These are phyloP conservation scores for Netelia virgata DNA, from an alignment of 2,888 invertebrate genomes.

Conservation along the genomic window DNA sequence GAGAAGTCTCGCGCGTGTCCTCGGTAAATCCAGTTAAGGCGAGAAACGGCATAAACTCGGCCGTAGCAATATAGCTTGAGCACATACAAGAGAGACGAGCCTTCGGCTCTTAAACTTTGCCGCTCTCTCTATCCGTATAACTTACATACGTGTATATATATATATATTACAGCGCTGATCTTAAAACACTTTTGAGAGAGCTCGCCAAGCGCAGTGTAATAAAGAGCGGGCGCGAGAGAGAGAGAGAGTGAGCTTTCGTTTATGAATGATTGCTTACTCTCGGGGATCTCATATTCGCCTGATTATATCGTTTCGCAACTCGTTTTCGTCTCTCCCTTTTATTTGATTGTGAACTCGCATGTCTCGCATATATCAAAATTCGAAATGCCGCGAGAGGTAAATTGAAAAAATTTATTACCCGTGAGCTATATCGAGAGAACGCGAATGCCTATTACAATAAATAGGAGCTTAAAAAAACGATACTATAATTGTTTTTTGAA, in stretches of 20 bases:
- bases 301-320: conserved; percentile 63
- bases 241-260: conserved; percentile 52
- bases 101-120: conserved; percentile 53
- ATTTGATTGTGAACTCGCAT: conserved; percentile 51
- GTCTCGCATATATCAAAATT: conserved; percentile 74
- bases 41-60: conserved; percentile 72
- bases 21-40: conserved; percentile 80
- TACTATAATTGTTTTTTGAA: background rate
- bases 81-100: conserved; percentile 55
- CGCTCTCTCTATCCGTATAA: conserved; percentile 49
- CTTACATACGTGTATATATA: conserved; percentile 14
- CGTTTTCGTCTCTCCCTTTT: conserved; percentile 33
- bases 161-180: conserved; percentile 6
- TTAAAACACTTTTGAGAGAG: conserved; percentile 45
- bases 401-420: conserved; percentile 53
- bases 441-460: background rate
- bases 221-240: conserved; percentile 38
- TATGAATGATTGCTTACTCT: conserved; percentile 66
- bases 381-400: conserved; percentile 69
- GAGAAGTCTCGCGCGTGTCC: conserved; percentile 71
- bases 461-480: background rate
- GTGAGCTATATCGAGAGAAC: background rate
- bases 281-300: conserved; percentile 56
- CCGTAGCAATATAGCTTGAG: conserved; percentile 64
- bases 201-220: conserved; percentile 39